Evolutionary conservation across 1,140 invertebrate genomes (phyloP), one percentile per base, ranked within the genome.

Genomic region (Saccostrea glomerata): DNA sequence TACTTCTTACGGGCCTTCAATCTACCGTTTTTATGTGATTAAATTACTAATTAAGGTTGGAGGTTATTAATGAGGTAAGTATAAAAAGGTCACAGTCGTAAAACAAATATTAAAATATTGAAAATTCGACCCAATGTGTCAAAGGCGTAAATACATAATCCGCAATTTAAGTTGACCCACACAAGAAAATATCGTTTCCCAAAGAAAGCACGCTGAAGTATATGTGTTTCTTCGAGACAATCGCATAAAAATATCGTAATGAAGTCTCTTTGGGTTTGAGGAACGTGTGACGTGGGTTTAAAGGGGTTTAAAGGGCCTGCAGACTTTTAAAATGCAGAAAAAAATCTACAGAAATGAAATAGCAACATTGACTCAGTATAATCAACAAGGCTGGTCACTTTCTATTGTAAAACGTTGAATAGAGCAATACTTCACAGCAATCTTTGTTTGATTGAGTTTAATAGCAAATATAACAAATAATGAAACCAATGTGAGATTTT

Each of bases 391-490:
- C 23, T 77, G 70, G 70, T 77, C 70, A 77, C 25, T 77, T 77
- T 77, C 70, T 30, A 77, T 77, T 77, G 70, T 77, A 77, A 77
- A 17, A 17, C 7, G 70, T 25, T 77, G 70, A 77, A 77, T 77
- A 36, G 23, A 15, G 70, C 25, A 25, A 77, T 17, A 77, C 70
- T 77, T 77, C 70, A 36, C 15, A 25, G 12, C 25, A 77, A 77
- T 30, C 23, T 77, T 25, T 77, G 30, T 77, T 77, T 77, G 25
- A 77, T 77, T 77, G 70, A 15, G 70, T 77, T 77, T 77, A 13
- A 30, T 77, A 30, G 70, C 70, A 77, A 77, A 77, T 77, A 77
- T 77, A 77, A 77, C 30, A 77, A 77, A 25, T 77, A 77, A 77
- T 77, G 70, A 63, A 63, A 77, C 70, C 47, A 47, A 30, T 77